Evolutionary conservation across 1,140 invertebrate genomes (phyloP), one percentile per base, ranked within the genome.

Genomic region (Diuraphis noxia): DNA sequence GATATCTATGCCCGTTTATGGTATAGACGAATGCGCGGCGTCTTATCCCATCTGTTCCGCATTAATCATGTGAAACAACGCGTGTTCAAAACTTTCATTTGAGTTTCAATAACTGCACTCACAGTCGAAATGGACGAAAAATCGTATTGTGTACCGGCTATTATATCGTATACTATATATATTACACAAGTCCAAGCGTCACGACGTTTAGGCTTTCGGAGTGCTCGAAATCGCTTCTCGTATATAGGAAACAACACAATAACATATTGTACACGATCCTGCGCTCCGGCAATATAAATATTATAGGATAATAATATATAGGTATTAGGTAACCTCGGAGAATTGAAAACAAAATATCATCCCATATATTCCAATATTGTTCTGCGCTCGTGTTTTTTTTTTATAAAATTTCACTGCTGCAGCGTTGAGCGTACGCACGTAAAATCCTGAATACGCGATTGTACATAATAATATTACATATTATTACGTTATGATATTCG

Each of bases 31-130:
- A 77, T 30, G 46, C 49, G 46, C 77, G 72, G 41, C 72, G 38
- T 81, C 41, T 90, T 38, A 41, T 89, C 88, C 88, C 88, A 90
- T 90, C 88, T 90, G 88, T 90, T 90, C 88, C 41, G 77, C 89
- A 91, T 91, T 79, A 91, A 91, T 91, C 89, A 91, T 79, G 89
- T 52, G 34, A 49, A 81, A 91, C 72, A 36, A 49, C 89, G 36
- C 43, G 52, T 52, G 40, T 79, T 72, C 72, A 90, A 46, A 43
- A 91, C 89, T 91, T 91, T 91, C 89, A 81, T 89, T 79, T 46
- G 63, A 63, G 49, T 40, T 88, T 40, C 49, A 63, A 52, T 52
- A 56, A 63, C 86, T 19, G 36, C n/a, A n/a, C n/a, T 63, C 36
- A 63, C 49, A 38, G 85, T 56, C 49, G 49, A 77, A 89, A 89